phyloP scores from a whole-genome alignment of 2,797 vertebrate genomes.

The Coilia nasus region DNA sequence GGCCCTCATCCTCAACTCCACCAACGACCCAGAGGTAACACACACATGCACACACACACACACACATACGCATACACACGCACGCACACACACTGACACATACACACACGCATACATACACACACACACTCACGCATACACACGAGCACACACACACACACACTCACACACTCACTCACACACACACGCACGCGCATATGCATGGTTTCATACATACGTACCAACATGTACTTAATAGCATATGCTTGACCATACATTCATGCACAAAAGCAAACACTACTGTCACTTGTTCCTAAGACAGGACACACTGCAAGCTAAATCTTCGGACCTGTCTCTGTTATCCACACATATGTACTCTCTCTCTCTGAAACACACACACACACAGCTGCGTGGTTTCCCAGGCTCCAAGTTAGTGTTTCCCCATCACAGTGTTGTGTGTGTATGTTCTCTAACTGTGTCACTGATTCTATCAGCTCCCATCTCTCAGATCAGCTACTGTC shows the following conservation, averaged over 20 bases:
- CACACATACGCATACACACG: neutral
- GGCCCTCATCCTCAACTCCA: constrained; percentile 91
- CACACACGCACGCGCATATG: neutral
- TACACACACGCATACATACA: neutral
- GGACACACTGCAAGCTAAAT: no score
- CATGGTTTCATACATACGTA: neutral
- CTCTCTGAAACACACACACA: neutral
- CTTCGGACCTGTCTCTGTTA: no score
- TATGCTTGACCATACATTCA: constrained; percentile 10
- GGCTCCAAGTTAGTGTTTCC: neutral
- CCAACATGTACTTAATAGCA: constrained; percentile 22
- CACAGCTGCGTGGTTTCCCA: constrained; percentile 4
- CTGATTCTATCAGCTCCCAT: neutral
- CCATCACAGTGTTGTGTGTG: neutral
- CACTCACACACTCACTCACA: neutral
- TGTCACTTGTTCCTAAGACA: no score
- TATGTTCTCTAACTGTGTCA: neutral
- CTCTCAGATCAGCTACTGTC: neutral
- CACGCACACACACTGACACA: neutral
- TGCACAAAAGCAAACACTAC: neutral
- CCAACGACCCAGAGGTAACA: constrained; percentile 89
- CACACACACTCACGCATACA: neutral
- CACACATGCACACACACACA: no score
- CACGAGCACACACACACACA: constrained; percentile 6
- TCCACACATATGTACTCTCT: neutral